Conservation (phyloP, 2,888 invertebrate genomes). For the Labia minor region DNA sequence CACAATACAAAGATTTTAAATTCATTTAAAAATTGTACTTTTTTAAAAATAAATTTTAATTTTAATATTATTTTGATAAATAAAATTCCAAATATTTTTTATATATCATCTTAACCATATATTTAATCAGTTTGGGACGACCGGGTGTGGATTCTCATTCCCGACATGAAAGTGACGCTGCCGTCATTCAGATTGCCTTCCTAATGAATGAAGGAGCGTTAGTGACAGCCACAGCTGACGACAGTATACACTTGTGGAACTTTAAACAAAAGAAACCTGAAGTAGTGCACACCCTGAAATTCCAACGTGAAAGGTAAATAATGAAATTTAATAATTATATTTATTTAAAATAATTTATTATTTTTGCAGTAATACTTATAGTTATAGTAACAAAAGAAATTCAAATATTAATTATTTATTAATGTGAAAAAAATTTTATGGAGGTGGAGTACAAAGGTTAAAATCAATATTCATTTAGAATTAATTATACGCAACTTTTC, state of each 20-base stretch:
- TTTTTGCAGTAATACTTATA: background rate
- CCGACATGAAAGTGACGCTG: conserved; percentile 66
- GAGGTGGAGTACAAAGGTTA: too few species aligned
- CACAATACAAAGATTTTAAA: too few species aligned
- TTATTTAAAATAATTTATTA: background rate
- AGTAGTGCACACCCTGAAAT: conserved; percentile 92
- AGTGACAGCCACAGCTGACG: conserved; percentile 91
- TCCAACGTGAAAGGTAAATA: conserved; percentile 93
- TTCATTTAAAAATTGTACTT: too few species aligned
- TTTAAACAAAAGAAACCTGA: conserved; percentile 88
- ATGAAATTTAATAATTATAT: conserved; percentile 33
- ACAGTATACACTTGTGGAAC: conserved; percentile 95
- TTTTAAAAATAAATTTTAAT: too few species aligned
- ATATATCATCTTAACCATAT: background rate
- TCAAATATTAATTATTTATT: too few species aligned
- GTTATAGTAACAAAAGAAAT: background rate
- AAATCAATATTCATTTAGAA: too few species aligned
- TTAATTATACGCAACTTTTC: too few species aligned
- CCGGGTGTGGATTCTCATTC: conserved; percentile 95
- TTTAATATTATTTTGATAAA: too few species aligned
- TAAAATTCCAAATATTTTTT: too few species aligned
- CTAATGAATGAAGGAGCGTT: conserved; percentile 95
- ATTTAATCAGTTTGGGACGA: conserved; percentile 73
- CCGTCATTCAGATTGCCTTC: conserved; percentile 86
- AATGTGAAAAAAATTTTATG: too few species aligned